Evolutionary conservation across 2,113 vertebrate genomes (phyloP).

Genomic region (Plotosus lineatus): DNA sequence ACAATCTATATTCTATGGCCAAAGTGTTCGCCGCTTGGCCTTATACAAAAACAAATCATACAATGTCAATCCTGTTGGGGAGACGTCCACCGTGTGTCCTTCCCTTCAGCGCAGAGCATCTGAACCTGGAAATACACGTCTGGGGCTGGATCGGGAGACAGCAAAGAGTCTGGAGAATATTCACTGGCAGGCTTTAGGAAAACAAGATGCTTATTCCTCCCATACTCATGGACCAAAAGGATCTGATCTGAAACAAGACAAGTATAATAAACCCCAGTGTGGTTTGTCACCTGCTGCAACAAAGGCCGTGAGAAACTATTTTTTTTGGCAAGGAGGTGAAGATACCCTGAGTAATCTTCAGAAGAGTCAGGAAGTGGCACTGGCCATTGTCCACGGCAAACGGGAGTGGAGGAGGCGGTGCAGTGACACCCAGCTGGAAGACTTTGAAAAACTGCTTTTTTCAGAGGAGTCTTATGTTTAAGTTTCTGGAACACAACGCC

Average conservation of each 20-base stretch:
- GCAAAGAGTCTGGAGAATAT: conserved; percentile 37
- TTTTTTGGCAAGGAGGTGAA: conserved; percentile 61
- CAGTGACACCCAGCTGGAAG: conserved; percentile 73
- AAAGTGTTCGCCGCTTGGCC: conserved; percentile 52
- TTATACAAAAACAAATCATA: conserved; percentile 60
- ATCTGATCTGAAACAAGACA: conserved; percentile 46
- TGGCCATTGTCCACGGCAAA: conserved; percentile 66
- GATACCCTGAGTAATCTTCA: conserved; percentile 64
- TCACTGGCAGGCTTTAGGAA: conserved; percentile 15
- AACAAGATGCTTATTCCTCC: conserved; percentile 46
- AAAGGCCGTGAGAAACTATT: conserved; percentile 65
- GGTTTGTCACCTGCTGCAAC: conserved; percentile 66
- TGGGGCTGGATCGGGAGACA: conserved; percentile 42
- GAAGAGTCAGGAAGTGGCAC: conserved; percentile 67
- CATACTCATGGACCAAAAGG: conserved; percentile 60
- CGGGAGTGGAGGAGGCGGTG: conserved; percentile 71
- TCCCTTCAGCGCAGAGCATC: conserved; percentile 57
- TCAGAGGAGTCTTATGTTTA: conserved; percentile 75
- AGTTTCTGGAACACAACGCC: neutral
- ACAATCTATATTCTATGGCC: conserved; percentile 58
- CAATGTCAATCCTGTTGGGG: conserved; percentile 40
- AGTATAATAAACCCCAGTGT: conserved; percentile 49
- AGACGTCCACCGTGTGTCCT: conserved; percentile 18
- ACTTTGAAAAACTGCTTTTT: conserved; percentile 79
- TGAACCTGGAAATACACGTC: conserved; percentile 47